These are phyloP conservation scores for Caranx ignobilis DNA, from an alignment of 2,113 vertebrate species.

Conservation along the genomic window DNA sequence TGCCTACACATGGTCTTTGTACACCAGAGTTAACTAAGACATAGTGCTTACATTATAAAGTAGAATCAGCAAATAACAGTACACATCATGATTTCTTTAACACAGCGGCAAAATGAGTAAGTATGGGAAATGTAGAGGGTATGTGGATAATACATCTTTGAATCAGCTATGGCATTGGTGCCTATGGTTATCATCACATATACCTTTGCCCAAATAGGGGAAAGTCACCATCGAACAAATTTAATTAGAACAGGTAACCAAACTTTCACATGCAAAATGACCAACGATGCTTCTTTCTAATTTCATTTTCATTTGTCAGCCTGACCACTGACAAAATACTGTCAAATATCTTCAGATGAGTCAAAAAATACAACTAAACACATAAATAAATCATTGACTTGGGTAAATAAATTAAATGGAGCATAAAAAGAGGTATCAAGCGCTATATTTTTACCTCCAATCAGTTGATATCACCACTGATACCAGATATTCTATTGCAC, in stretches of 20 bases:
- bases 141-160: conserved; percentile 54
- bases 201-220: conserved; percentile 35
- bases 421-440: background rate
- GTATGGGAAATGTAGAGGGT: conserved; percentile 55
- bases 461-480: too few relatives aligned
- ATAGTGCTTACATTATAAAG: conserved; percentile 78
- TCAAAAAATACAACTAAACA: background rate
- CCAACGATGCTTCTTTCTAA: conserved; percentile 17
- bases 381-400: background rate
- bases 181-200: conserved; percentile 40
- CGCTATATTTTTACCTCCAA: background rate
- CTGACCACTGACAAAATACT: conserved; percentile 23
- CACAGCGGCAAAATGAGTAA: conserved; percentile 67
- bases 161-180: conserved; percentile 52
- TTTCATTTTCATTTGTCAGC: conserved; percentile 4
- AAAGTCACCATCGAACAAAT: conserved; percentile 15
- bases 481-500: too few relatives aligned
- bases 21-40: conserved; percentile 80
- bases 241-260: conserved; percentile 16
- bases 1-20: conserved; percentile 78
- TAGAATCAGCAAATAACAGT: conserved; percentile 75
- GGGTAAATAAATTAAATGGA: background rate
- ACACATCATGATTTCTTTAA: conserved; percentile 72
- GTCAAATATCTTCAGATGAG: background rate
- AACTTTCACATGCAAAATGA: conserved; percentile 49